Conservation (phyloP, 2,797 vertebrate genomes). For the Xiphorhynchus erythropygius region DNA sequence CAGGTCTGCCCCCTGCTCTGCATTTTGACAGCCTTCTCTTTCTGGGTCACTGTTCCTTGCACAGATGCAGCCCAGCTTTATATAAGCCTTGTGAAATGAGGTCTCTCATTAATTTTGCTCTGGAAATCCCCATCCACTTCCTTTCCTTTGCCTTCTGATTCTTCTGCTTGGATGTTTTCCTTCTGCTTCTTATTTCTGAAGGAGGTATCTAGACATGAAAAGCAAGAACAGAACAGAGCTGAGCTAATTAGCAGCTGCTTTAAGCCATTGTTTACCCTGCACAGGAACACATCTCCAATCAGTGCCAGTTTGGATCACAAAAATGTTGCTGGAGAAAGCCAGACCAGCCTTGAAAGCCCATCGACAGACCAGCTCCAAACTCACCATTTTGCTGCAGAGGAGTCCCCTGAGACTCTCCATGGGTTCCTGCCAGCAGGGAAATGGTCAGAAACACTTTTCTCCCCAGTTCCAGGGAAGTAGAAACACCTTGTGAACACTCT, state of each 20-base stretch:
- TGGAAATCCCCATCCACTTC: neutral
- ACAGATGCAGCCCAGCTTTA: neutral
- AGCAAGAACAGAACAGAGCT: neutral
- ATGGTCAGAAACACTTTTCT: neutral
- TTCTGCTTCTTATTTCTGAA: conserved; percentile 12
- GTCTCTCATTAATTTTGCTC: conserved; percentile 42
- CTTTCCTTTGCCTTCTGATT: conserved; percentile 3
- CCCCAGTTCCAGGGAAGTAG: neutral
- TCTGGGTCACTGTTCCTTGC: neutral
- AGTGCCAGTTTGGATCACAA: neutral
- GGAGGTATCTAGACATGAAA: neutral
- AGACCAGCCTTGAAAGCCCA: neutral
- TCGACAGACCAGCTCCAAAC: neutral
- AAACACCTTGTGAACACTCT: neutral
- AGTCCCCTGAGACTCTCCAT: neutral
- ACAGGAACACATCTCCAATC: neutral
- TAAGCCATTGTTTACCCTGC: conserved; percentile 6
- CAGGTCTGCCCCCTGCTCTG: neutral
- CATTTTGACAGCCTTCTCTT: neutral
- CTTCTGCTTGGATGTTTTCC: conserved; percentile 31
- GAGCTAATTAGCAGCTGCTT: conserved; percentile 36
- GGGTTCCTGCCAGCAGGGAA: neutral
- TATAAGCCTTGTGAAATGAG: neutral
- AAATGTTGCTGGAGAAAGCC: neutral
- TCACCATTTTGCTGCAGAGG: neutral